phyloP scores from a whole-genome alignment of 2,797 vertebrate genomes.

The Phoeniculus purpureus region DNA sequence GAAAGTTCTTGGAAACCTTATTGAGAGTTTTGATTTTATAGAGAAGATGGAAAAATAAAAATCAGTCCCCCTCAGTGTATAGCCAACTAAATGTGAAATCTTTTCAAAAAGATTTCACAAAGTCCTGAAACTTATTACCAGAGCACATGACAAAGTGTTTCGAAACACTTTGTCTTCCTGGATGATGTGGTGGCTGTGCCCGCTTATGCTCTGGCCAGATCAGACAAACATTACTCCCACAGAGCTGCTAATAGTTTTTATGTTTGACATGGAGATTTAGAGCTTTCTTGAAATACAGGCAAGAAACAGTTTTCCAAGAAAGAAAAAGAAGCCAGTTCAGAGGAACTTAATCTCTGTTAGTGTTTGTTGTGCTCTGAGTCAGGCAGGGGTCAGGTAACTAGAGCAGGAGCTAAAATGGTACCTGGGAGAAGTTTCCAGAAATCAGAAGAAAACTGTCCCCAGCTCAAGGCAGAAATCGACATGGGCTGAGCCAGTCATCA shows the following conservation, averaged over 20 bases:
- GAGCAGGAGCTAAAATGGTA: too few species aligned
- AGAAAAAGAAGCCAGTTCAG: not conserved
- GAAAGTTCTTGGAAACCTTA: not conserved
- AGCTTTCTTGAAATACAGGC: not conserved
- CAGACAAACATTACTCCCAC: not conserved
- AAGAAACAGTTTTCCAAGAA: not conserved
- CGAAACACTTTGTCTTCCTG: not conserved
- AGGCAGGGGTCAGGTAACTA: too few species aligned
- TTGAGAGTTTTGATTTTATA: not conserved
- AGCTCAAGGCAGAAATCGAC: too few species aligned
- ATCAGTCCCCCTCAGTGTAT: not conserved
- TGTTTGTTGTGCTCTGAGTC: not conserved
- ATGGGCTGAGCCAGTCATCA: too few species aligned
- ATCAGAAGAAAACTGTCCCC: too few species aligned
- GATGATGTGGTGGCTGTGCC: not conserved
- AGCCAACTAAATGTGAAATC: not conserved
- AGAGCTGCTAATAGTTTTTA: not conserved
- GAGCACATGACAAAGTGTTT: not conserved
- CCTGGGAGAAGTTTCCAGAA: too few species aligned
- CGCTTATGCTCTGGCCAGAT: not conserved
- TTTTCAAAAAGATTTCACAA: too few species aligned
- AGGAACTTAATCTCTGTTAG: not conserved
- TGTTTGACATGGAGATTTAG: not conserved
- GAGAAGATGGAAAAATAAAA: not conserved
- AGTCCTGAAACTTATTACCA: not conserved